These are phyloP conservation scores for Campoletis sonorensis DNA, from an alignment of 1,140 invertebrate species.

Conservation along the genomic window DNA sequence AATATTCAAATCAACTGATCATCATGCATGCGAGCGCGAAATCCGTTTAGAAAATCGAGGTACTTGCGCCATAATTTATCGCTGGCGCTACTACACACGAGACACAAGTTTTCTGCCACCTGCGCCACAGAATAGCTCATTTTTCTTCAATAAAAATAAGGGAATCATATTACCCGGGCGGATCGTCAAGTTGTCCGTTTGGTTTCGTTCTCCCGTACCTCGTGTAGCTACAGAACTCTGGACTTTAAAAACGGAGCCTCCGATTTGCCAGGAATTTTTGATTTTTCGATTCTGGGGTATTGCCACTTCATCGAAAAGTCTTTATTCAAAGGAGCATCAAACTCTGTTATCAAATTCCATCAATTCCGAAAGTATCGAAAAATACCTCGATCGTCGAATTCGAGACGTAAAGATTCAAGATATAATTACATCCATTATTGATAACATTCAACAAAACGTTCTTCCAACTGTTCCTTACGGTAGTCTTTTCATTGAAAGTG, in stretches of 20 bases:
- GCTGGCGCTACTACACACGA: slow-evolving; percentile 53
- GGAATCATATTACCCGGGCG: slow-evolving; percentile 61
- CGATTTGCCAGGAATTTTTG: slow-evolving; percentile 47
- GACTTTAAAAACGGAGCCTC: slow-evolving; percentile 60
- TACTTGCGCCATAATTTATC: slow-evolving; percentile 54
- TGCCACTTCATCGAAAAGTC: background rate
- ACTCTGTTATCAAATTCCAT: background rate
- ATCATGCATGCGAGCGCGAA: slow-evolving; percentile 24
- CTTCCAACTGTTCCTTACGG: slow-evolving; percentile 45
- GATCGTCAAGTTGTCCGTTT: slow-evolving; percentile 52
- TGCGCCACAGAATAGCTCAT: slow-evolving; percentile 32
- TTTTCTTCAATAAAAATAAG: slow-evolving; percentile 67
- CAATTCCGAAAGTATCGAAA: slow-evolving; percentile 45
- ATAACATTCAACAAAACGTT: background rate
- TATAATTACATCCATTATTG: slow-evolving; percentile 53
- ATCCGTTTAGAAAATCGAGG: slow-evolving; percentile 65
- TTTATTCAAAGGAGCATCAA: background rate
- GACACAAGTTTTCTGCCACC: background rate
- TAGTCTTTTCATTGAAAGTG: slow-evolving; percentile 52
- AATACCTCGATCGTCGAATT: slow-evolving; percentile 49
- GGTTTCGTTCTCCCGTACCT: slow-evolving; percentile 49
- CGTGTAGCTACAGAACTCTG: slow-evolving; percentile 57
- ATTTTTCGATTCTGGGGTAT: slow-evolving; percentile 59
- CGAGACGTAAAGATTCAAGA: slow-evolving; percentile 49
- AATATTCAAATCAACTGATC: slow-evolving; percentile 41